Conservation (phyloP, 2,888 invertebrate genomes). For the Apamea sordens region DNA sequence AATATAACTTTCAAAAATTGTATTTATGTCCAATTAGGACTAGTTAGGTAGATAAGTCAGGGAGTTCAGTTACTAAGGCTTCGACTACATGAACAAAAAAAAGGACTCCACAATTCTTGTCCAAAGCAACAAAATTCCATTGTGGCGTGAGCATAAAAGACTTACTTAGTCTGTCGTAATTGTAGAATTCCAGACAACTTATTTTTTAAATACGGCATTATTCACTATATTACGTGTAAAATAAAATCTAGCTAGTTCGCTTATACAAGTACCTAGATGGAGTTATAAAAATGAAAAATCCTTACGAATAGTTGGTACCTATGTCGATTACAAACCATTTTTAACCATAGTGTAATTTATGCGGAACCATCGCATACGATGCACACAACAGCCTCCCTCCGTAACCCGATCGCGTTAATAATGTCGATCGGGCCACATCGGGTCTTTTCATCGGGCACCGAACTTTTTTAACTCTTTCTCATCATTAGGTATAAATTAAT, state of each 20-base stretch:
- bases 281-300: background rate
- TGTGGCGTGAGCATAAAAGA: background rate
- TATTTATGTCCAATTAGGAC: background rate
- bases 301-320: background rate
- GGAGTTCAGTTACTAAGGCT: background rate
- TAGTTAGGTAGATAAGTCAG: background rate
- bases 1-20: too few species aligned
- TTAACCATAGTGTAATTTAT: conserved; percentile 44
- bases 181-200: background rate
- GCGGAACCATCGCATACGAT: conserved; percentile 48
- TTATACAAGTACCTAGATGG: background rate
- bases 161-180: too few species aligned
- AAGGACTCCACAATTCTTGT: background rate
- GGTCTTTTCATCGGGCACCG: conserved; percentile 55
- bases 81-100: background rate
- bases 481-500: conserved; percentile 68
- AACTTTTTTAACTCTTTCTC: conserved; percentile 59
- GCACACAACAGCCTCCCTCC: conserved; percentile 39
- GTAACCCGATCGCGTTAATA: conserved; percentile 76
- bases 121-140: background rate
- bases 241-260: too few species aligned
- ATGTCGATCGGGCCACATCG: conserved; percentile 65
- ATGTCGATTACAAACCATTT: background rate
- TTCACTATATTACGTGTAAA: background rate
- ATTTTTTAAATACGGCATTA: background rate